Percentiles rank a stretch among this genome's conserved stretches.
Conservation (phyloP, 2,888 invertebrate species). For the Sthenelais limicola region DNA sequence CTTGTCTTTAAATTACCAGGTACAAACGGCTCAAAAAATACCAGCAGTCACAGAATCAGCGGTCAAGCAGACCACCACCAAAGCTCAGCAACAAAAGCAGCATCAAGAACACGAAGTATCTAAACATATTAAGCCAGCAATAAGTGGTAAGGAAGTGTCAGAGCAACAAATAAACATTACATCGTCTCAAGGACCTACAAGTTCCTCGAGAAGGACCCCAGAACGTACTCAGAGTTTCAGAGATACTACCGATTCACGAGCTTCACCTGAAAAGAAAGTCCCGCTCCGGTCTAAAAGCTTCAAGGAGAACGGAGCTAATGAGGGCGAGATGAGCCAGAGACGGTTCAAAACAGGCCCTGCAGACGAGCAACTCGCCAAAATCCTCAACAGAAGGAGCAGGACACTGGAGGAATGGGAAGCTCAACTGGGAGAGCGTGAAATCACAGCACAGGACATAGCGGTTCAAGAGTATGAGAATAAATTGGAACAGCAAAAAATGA, state of each 20-base stretch:
- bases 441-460: constrained; percentile 20
- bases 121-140: too few relatives aligned
- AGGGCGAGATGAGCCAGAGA: constrained; percentile 8
- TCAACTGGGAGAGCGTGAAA: neutral
- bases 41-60: too few relatives aligned
- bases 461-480: constrained; percentile 14
- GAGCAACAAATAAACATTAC: too few relatives aligned
- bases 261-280: too few relatives aligned
- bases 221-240: constrained; percentile 71
- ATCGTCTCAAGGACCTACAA: too few relatives aligned
- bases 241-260: constrained; percentile 75
- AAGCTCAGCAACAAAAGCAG: too few relatives aligned
- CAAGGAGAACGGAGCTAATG: neutral
- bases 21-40: too few relatives aligned
- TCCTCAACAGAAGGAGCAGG: constrained; percentile 74
- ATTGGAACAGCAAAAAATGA: constrained; percentile 15
- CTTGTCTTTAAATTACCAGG: too few relatives aligned
- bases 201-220: constrained; percentile 54
- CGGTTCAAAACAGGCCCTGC: constrained; percentile 74
- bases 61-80: too few relatives aligned
- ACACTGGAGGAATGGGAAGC: constrained; percentile 52
- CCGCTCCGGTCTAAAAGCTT: constrained; percentile 4
- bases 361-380: constrained; percentile 77
- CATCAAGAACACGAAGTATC: too few relatives aligned
- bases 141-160: too few relatives aligned